Conservation (phyloP, 37 sponge, comb jelly and placozoan genomes). For the Spongilla lacustris region DNA sequence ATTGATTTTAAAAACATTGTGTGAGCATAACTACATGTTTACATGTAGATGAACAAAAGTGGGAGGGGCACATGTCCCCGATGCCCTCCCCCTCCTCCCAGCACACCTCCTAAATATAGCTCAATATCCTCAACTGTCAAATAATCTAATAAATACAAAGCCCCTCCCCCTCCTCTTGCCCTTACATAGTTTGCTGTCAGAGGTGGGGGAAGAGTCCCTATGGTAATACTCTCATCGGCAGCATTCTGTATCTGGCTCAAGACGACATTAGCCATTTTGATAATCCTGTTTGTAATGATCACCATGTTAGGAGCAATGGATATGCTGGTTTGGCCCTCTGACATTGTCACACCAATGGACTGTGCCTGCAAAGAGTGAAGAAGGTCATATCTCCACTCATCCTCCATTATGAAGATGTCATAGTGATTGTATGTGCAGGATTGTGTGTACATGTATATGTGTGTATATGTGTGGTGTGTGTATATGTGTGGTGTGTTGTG, state of each 20-base stretch:
- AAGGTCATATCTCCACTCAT: neutral
- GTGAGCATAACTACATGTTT: no score
- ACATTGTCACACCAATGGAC: neutral
- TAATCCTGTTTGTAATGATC: neutral
- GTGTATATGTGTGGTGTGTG: no score
- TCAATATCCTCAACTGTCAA: neutral
- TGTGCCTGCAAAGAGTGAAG: neutral
- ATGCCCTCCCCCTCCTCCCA: no score
- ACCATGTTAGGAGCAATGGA: neutral
- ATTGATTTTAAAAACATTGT: no score
- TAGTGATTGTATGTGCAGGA: no score
- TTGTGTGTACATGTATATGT: no score
- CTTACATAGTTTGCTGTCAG: neutral
- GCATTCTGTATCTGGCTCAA: neutral
- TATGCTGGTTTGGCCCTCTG: neutral
- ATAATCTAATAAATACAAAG: no score
- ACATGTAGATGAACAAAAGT: no score
- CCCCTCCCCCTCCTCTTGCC: no score
- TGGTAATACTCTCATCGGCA: neutral
- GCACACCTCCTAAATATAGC: neutral
- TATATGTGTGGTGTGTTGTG: neutral
- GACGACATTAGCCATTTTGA: neutral
- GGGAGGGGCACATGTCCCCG: no score
- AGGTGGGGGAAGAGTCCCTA: neutral
- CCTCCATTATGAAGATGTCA: no score